These are phyloP conservation scores for Carassius carassius DNA, from an alignment of 2,113 vertebrate genomes.

Conservation along the genomic window DNA sequence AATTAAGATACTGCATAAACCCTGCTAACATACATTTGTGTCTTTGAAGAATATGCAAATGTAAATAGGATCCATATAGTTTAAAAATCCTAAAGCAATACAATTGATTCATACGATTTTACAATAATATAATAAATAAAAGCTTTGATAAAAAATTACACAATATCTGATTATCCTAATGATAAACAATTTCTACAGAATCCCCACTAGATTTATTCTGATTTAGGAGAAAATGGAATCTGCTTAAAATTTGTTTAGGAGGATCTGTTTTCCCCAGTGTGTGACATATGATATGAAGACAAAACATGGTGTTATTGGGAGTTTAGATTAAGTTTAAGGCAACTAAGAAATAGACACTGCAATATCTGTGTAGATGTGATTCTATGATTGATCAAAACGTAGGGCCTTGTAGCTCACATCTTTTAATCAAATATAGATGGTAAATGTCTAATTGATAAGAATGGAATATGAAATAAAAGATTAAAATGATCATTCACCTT, in stretches of 20 bases:
- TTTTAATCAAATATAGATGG: neutral
- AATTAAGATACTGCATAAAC: neutral
- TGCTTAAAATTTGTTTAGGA: neutral
- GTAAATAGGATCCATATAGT: neutral
- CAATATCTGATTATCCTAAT: neutral
- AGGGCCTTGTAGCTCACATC: neutral
- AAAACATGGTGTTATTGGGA: neutral
- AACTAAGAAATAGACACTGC: too few species aligned
- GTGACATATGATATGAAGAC: neutral
- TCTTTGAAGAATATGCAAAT: neutral
- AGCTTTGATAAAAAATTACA: neutral
- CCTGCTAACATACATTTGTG: neutral
- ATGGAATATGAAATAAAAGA: too few species aligned
- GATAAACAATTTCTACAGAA: neutral
- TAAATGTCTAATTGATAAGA: neutral
- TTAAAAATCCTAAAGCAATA: neutral
- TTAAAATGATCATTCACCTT: too few species aligned
- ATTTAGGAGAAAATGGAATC: neutral
- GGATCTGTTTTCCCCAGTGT: neutral
- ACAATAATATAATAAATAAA: neutral
- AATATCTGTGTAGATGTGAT: neutral
- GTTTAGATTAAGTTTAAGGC: neutral
- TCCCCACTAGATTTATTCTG: neutral
- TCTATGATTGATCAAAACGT: neutral
- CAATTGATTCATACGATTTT: neutral